Conservation (phyloP, 2,113 vertebrate genomes). For the Triplophysa dalaica region DNA sequence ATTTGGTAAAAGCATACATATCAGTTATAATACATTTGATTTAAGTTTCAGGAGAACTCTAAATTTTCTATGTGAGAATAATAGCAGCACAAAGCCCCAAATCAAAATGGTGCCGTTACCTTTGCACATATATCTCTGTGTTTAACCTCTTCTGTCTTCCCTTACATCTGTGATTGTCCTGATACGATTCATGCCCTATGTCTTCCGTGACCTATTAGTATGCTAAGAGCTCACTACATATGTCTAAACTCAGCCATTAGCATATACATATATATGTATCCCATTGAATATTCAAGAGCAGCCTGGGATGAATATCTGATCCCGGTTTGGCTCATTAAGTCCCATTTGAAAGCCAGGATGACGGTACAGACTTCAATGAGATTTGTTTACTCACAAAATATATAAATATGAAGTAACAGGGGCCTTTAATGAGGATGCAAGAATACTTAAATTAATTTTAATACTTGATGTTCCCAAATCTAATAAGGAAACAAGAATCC, state of each 20-base stretch:
- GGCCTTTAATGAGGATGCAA: slow-evolving; percentile 46
- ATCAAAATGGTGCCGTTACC: slow-evolving; percentile 10
- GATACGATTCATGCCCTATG: slow-evolving; percentile 36
- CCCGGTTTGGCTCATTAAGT: slow-evolving; percentile 50
- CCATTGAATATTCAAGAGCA: slow-evolving; percentile 47
- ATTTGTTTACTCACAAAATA: slow-evolving; percentile 47
- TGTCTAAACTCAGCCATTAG: slow-evolving; percentile 35
- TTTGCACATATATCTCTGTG: slow-evolving; percentile 16
- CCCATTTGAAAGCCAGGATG: slow-evolving; percentile 38
- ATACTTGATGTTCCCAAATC: slow-evolving; percentile 28
- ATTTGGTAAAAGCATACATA: neutral
- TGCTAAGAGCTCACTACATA: slow-evolving; percentile 45
- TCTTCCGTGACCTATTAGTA: slow-evolving; percentile 43
- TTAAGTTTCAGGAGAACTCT: neutral
- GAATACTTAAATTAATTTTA: slow-evolving; percentile 32
- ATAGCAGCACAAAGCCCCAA: neutral
- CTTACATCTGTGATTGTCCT: slow-evolving; percentile 29
- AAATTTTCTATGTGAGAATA: neutral
- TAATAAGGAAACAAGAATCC: slow-evolving; percentile 8
- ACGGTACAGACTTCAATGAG: slow-evolving; percentile 30
- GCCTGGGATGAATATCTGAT: slow-evolving; percentile 36
- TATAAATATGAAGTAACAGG: slow-evolving; percentile 33
- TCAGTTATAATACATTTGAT: neutral
- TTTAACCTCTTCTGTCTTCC: slow-evolving; percentile 31
- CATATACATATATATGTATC: slow-evolving; percentile 40